A percentile compares a stretch with the other conserved stretches of the same genome.
Conservation (phyloP, 2,797 vertebrate genomes). For the Anguilla marmorata region DNA sequence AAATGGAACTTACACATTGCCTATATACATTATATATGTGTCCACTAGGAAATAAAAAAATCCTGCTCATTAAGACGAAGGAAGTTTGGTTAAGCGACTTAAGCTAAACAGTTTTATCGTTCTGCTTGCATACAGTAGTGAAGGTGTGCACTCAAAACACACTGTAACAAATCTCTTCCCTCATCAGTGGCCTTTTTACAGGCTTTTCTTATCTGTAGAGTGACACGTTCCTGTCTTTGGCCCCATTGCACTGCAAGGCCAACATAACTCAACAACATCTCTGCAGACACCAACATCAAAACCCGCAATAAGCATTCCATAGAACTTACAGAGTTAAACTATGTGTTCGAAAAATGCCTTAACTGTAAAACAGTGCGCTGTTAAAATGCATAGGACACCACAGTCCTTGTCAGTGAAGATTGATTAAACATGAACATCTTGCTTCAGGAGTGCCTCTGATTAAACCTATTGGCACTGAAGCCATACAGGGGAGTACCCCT, state of each 20-base stretch:
- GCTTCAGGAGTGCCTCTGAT: slow-evolving; percentile 21
- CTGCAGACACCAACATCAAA: not conserved
- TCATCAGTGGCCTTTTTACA: not conserved
- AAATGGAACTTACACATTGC: not conserved
- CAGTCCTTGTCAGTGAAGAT: slow-evolving; percentile 27
- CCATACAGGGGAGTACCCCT: not conserved
- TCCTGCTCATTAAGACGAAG: not conserved
- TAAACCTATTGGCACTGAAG: slow-evolving; percentile 34
- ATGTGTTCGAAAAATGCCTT: not conserved
- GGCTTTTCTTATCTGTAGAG: not conserved
- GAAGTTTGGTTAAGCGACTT: not conserved
- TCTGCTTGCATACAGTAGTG: not conserved
- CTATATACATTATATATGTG: not conserved
- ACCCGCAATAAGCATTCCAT: not conserved
- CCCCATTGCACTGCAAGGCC: not conserved
- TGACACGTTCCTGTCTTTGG: not conserved
- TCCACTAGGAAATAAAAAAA: not conserved
- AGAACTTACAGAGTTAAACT: not conserved
- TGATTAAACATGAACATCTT: slow-evolving; percentile 28
- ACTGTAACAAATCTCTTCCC: not conserved
- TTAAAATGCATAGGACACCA: slow-evolving; percentile 14
- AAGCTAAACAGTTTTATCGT: not conserved
- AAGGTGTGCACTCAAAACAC: slow-evolving; percentile 1
- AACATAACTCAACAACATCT: not conserved
- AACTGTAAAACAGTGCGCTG: not conserved